Evolutionary conservation across 92 coral and sea anemone species (phyloP), one percentile per base, ranked within the genome.

Genomic region (Diadumene lineata): DNA sequence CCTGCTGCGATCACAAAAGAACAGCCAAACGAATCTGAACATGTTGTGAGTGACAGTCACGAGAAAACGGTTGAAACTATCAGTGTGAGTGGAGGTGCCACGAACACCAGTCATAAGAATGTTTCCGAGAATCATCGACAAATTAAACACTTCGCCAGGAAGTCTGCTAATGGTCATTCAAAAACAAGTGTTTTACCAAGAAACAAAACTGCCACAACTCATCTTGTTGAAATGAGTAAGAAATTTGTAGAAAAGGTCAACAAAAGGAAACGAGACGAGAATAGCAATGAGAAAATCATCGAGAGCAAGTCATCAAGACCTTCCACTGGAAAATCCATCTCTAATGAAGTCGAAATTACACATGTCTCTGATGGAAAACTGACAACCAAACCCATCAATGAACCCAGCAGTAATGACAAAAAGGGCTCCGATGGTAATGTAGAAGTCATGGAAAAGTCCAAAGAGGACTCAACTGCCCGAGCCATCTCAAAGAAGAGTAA

Each of bases 191-290:
- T n/a, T n/a, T n/a, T n/a, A n/a, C n/a, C n/a, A n/a, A n/a, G n/a
- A n/a, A n/a, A n/a, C n/a, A n/a, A n/a, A n/a, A 43, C 29, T 6
- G 68, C 15, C 2, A 62, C 68, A 28, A 19, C 31, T 11, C 43
- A 62, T 28, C 43, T 62, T 62, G 1, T 62, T 4, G 68, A 62
- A 6, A 62, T 21, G 1, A 30, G 68, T 19, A 21, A 30, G 4
- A 26, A 1, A 28, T 62, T 11, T 15, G 7, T 11, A 58, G 15
- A 62, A 29, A 11, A 62, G n/a, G 38, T 16, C 29, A 62, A 28
- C 8, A 62, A 62, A 30, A 27, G 68, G 27, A 32, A 33, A 74
- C 38, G 4, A 15, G 81, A 48, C 13, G 73, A 64, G 30, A 66
- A 50, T 50, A 28, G 55, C 1, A 25, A 48, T 17, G 81, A 76